phyloP scores from a whole-genome alignment of 2,113 vertebrate genomes.

The Myotis lucifugus region DNA sequence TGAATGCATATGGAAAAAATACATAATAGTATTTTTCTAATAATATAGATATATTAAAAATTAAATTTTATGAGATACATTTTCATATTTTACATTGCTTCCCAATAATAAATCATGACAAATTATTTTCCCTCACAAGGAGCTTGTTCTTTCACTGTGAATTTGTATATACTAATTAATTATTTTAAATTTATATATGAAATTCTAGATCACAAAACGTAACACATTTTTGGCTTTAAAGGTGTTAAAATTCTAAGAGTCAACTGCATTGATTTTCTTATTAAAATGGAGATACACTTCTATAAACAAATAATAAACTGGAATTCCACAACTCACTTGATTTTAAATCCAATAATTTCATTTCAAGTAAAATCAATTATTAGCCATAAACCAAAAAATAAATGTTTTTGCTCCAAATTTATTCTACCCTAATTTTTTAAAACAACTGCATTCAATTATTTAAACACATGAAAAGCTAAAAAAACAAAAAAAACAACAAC shows the following conservation, averaged over 20 bases:
- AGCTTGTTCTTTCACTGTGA: neutral
- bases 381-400: neutral
- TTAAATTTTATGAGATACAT: neutral
- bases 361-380: slow-evolving; percentile 22
- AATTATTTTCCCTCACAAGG: neutral
- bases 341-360: slow-evolving; percentile 2
- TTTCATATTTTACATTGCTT: neutral
- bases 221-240: neutral
- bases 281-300: neutral
- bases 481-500: neutral
- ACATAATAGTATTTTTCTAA: neutral
- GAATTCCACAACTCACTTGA: slow-evolving; percentile 12
- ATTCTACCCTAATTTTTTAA: slow-evolving; percentile 42
- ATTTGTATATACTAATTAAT: neutral
- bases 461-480: slow-evolving; percentile 37
- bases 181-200: neutral
- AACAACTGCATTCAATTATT: neutral
- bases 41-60: neutral
- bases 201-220: neutral
- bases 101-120: neutral
- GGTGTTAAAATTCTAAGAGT: slow-evolving; percentile 25
- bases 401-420: neutral
- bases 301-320: slow-evolving; percentile 21
- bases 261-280: slow-evolving; percentile 22
- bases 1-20: neutral